These are phyloP conservation scores for Cecidostiba fungosa DNA, from an alignment of 2,888 invertebrate species.

Conservation along the genomic window DNA sequence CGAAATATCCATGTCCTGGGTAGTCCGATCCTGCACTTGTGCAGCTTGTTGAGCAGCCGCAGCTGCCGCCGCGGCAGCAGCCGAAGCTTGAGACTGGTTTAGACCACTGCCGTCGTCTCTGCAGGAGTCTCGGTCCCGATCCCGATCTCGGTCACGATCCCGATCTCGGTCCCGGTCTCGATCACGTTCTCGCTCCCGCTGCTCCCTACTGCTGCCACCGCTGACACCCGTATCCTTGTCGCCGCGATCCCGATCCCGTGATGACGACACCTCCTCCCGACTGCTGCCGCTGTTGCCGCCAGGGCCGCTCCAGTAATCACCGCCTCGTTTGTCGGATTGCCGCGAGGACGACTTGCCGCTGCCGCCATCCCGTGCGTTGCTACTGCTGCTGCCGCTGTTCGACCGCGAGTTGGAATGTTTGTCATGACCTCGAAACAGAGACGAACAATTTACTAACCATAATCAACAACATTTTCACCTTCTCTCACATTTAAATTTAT, in stretches of 20 bases:
- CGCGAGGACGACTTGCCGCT: constrained; percentile 79
- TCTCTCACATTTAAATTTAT: not conserved
- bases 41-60: constrained; percentile 81
- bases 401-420: constrained; percentile 88
- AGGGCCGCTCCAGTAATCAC: constrained; percentile 78
- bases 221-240: constrained; percentile 65
- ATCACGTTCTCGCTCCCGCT: constrained; percentile 74
- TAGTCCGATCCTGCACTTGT: constrained; percentile 78
- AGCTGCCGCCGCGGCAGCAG: constrained; percentile 40
- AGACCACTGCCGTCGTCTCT: constrained; percentile 62
- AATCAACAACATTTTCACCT: not conserved
- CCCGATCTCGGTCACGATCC: constrained; percentile 74
- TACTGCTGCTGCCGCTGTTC: constrained; percentile 81
- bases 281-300: constrained; percentile 72
- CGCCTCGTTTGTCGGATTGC: constrained; percentile 77
- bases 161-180: constrained; percentile 70
- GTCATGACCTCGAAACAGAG: constrained; percentile 82
- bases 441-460: constrained; percentile 29
- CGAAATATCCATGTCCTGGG: constrained; percentile 97
- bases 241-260: constrained; percentile 68
- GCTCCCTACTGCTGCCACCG: constrained; percentile 74
- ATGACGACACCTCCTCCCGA: constrained; percentile 67
- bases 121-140: constrained; percentile 73
- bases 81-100: constrained; percentile 75
- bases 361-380: constrained; percentile 78